phyloP scores from a whole-genome alignment of 2,113 vertebrate species.

The Caretta caretta region DNA sequence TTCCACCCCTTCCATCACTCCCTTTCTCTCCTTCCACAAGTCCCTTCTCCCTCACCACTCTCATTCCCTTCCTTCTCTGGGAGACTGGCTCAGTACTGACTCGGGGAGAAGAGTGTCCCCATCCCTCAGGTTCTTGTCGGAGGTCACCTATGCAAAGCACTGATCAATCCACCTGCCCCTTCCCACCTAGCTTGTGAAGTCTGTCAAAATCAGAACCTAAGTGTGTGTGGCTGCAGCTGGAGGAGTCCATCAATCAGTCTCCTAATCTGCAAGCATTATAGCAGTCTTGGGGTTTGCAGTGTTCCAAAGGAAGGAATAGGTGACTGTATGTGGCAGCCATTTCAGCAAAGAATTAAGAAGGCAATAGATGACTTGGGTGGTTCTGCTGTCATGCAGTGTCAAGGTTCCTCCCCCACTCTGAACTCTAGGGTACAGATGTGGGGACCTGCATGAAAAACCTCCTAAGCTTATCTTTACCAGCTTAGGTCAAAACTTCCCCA shows the following conservation, averaged over 20 bases:
- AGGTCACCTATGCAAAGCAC: not conserved
- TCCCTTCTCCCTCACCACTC: not conserved
- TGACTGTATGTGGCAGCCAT: not conserved
- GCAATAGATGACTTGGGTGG: not conserved
- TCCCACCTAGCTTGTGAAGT: not conserved
- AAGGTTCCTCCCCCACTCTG: too few species aligned
- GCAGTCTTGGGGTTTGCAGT: not conserved
- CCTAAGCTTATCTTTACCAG: too few species aligned
- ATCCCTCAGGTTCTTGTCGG: not conserved
- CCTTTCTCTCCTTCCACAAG: not conserved
- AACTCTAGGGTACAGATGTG: too few species aligned
- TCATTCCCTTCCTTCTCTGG: not conserved
- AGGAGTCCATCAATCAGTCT: not conserved
- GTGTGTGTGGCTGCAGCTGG: not conserved
- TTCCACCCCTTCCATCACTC: not conserved
- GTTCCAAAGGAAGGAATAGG: not conserved
- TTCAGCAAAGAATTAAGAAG: not conserved
- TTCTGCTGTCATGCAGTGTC: not conserved
- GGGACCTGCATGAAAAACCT: too few species aligned
- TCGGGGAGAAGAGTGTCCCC: not conserved
- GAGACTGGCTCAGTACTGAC: not conserved
- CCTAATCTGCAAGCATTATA: not conserved
- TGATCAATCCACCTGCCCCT: not conserved
- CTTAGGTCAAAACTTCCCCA: too few species aligned
- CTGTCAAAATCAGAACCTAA: not conserved